Evolutionary conservation across 2,888 invertebrate genomes (phyloP), one percentile per base, ranked within the genome.

Genomic region (Synergus umbraculus): DNA sequence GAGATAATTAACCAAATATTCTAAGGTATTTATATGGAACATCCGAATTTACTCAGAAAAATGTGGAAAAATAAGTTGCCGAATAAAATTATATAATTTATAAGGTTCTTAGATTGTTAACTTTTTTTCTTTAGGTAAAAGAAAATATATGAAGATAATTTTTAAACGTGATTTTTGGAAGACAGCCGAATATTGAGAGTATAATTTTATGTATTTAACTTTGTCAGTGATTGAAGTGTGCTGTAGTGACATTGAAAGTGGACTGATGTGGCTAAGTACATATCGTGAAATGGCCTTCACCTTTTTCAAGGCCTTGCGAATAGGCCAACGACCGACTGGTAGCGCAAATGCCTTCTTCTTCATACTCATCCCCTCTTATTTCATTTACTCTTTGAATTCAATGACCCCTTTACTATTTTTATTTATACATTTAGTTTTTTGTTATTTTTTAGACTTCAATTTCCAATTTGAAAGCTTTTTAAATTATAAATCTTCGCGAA

Each of bases 1-100:
- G 81, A 79, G 82, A 81, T 83, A 77, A 82, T 84, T 88, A 88
- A 88, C 86, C 87, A 88, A 88, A 88, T 88, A 87, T 79, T 83
- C 76, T 87, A 69, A 69, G 49, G 9, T 54, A 69, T 66, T 66
- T 66, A 66, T 66, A 69, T 22, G 83, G 82, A 76, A 79, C 76
- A 65, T 84, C 13, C 60, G 60, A 60, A 60, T 60, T 60, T 60
- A 60, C 22, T 12, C 22, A 60, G 22, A 12, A 22, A 60, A 54
- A 22, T 60, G 22, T 22, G 13, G 8, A 60, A 60, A 60, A 60
- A 60, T 18, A 22, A 18, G 22, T 60, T 60, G 60, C 60, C 84
- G 83, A 83, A 29, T 65, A 46, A 67, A 63, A 13, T 63, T 73
- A 29, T 29, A 3, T 29, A 64, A 60, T 73, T 63, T 69, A 37